phyloP scores from a whole-genome alignment of 92 coral and sea anemone genomes.

The Phenganax marumi region DNA sequence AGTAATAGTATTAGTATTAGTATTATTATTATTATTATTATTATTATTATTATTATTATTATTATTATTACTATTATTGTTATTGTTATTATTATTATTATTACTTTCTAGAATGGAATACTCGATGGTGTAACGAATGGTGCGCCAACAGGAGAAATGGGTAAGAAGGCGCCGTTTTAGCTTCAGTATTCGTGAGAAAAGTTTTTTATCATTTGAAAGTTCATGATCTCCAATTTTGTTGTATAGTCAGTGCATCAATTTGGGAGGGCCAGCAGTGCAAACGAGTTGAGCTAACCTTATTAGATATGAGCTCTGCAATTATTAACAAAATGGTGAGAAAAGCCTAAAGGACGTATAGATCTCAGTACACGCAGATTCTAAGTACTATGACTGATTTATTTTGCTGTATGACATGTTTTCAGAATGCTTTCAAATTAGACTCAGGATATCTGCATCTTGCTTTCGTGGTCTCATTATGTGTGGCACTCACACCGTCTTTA shows the following conservation, averaged over 20 bases:
- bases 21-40: no score
- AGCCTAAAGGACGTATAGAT: neutral
- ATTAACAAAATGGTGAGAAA: slow-evolving; percentile 81
- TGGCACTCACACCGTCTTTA: slow-evolving; percentile 73
- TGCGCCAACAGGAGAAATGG: slow-evolving; percentile 4
- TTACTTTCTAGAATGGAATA: slow-evolving; percentile 13
- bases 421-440: slow-evolving; percentile 86
- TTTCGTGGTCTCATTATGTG: slow-evolving; percentile 62
- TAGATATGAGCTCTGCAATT: slow-evolving; percentile 90
- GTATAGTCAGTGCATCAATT: slow-evolving; percentile 84
- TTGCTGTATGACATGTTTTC: neutral
- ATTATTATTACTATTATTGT: neutral
- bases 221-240: neutral
- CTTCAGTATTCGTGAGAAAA: neutral
- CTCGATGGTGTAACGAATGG: slow-evolving; percentile 32
- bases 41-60: no score
- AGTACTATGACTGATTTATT: slow-evolving; percentile 16
- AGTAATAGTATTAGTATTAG: no score
- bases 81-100: neutral
- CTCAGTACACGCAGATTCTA: neutral
- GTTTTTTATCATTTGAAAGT: neutral
- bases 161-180: neutral
- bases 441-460: slow-evolving; percentile 83
- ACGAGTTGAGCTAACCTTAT: slow-evolving; percentile 80
- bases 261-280: slow-evolving; percentile 97